Evolutionary conservation across 2,113 vertebrate genomes (phyloP).

Genomic region (Paramisgurnus dabryanus): DNA sequence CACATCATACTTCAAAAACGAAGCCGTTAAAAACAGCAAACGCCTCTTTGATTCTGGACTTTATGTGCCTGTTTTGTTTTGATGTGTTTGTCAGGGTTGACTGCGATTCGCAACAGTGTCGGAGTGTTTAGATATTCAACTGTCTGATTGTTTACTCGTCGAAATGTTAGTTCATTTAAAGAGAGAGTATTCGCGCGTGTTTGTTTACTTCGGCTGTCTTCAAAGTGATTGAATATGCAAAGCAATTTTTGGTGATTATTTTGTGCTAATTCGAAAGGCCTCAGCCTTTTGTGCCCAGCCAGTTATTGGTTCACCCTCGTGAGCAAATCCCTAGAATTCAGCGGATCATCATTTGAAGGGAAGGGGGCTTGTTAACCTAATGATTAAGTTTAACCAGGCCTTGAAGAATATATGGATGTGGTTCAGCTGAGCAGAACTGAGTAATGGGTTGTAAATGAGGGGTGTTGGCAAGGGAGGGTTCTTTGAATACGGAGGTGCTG

Average conservation of each 20-base stretch:
- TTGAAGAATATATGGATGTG: conserved; percentile 96
- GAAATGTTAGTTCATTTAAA: conserved; percentile 48
- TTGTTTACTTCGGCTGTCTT: conserved; percentile 58
- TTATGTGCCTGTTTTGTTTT: conserved; percentile 22
- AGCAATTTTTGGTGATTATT: conserved; percentile 85
- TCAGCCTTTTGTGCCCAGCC: conserved; percentile 79
- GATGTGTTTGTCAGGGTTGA: conserved; percentile 45
- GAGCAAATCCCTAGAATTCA: conserved; percentile 93
- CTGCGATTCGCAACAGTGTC: conserved; percentile 24
- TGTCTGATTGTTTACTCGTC: conserved; percentile 47
- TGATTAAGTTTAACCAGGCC: conserved; percentile 98
- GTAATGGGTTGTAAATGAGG: conserved; percentile 93
- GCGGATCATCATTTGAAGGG: conserved; percentile 92
- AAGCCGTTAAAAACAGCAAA: not conserved
- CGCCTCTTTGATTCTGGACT: not conserved
- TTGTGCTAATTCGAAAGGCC: conserved; percentile 78
- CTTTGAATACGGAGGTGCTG: conserved; percentile 75
- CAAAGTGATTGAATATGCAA: conserved; percentile 86
- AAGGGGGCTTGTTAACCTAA: conserved; percentile 94
- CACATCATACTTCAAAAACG: not conserved
- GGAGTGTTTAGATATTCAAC: conserved; percentile 28
- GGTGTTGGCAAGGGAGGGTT: conserved; percentile 55
- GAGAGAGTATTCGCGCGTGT: conserved; percentile 4
- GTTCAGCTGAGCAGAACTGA: conserved; percentile 89
- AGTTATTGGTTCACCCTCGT: conserved; percentile 91